Evolutionary conservation across 1,140 invertebrate genomes (phyloP), one percentile per base, ranked within the genome.

Genomic region (Trigoniulus corallinus): DNA sequence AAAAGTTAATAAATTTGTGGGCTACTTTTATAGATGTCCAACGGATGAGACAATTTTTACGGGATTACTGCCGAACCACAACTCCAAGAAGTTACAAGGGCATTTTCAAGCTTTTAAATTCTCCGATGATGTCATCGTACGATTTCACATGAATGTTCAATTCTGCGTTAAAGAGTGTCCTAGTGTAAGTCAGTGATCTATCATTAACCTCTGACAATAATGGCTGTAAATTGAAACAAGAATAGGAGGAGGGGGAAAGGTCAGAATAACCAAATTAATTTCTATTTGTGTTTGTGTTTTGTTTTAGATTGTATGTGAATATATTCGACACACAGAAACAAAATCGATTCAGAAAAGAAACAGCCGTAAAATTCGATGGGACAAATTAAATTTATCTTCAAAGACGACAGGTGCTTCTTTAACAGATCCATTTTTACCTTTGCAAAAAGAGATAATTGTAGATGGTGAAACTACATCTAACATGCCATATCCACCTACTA

Each of bases 31-130:
- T n/a, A n/a, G n/a, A 71, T 78, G 76, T 56, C 74, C 75, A 2
- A 67, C 67, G 0, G 72, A 76, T 56, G 56, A 68, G 0, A 46
- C 61, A 4, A 71, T 72, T 2, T 77, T 77, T 54, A 73, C 74
- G 0, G 59, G 64, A 0, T 61, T 77, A 18, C 55, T 57, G 2
- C 66, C 66, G 25, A 61, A 71, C 52, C 60, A 63, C 0, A 63
- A 59, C 26, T 46, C 61, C 26, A 65, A 63, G 29, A 58, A 56
- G 15, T 64, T 64, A 56, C 62, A 69, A 3, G 70, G 74, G 2
- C 65, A 68, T 15, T 80, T 80, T 57, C 73, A 74, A 51, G 80
- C 79, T 3, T 83, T 83, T 62, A 77, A 80, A 22, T 82, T 83
- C 61, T 75, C 78, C 0, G 73, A 74, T 12, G 80, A 79, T 39